Conservation (phyloP, 2,888 invertebrate species). For the Heliconius aoede region DNA sequence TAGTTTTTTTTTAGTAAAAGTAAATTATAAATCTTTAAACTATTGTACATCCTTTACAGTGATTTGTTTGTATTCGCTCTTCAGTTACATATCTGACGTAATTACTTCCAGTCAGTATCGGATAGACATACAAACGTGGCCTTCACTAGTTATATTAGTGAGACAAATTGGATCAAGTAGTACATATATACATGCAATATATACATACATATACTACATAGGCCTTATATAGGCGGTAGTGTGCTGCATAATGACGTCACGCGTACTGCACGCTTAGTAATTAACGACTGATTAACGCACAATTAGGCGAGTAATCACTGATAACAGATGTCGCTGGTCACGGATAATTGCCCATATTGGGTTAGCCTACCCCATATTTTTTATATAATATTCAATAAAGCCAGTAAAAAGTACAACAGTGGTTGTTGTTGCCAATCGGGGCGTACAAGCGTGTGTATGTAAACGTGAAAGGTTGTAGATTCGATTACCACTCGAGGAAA, state of each 20-base stretch:
- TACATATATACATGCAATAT: conserved; percentile 51
- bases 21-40: too few relatives aligned
- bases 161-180: conserved; percentile 63
- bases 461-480: too few relatives aligned
- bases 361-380: conserved; percentile 22
- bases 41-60: too few relatives aligned
- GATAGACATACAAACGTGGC: conserved; percentile 13
- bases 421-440: too few relatives aligned
- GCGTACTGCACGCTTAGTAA: conserved; percentile 57
- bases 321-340: conserved; percentile 58
- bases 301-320: conserved; percentile 68
- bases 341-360: conserved; percentile 44
- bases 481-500: too few relatives aligned
- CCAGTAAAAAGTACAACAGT: too few relatives aligned
- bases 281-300: conserved; percentile 72
- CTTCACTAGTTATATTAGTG: conserved; percentile 28
- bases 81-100: not conserved
- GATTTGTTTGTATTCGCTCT: not conserved
- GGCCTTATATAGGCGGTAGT: conserved; percentile 50
- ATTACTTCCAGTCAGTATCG: not conserved
- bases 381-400: not conserved
- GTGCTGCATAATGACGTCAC: conserved; percentile 63
- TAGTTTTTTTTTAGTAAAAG: too few relatives aligned
- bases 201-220: conserved; percentile 56
- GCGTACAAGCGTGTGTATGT: too few relatives aligned